Base-by-base conservation (phyloP, 2,797 vertebrate species). In the Peromyscus melanophrys region DNA sequence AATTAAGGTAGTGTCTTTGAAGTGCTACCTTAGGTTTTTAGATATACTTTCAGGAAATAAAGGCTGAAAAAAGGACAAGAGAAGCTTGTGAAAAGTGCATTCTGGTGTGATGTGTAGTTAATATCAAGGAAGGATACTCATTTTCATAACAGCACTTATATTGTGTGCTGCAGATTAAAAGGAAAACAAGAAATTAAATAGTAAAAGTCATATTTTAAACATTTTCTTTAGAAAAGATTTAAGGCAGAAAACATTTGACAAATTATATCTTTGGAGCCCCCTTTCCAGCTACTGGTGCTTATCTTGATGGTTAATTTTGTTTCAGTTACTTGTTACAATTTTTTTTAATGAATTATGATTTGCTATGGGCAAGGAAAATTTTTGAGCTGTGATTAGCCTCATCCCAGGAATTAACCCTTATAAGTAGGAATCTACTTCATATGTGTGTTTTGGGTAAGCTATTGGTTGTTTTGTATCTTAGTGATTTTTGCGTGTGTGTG, bases 401-500 rank as follows among this genome's bases (percentile, higher is more conserved):
- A 61, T 1, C 31, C 19, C 77, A 85, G 43, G 43, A 87, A 17
- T 94, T 76, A 90, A 17, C 87, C 27, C 17, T 95, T 96, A 43
- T 11, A 27, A 71, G 34, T 17, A 55, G 4, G 21, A 78, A 34
- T 89, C 14, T 69, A 57, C 12, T 29, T 91, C 69, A 93, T 34
- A 57, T n/a, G 76, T 95, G 3, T 75, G 23, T 91, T 92, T 97
- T 65, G 43, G 69, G 25, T 63, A 93, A 4, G 78, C 82, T 89
- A 55, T 94, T 97, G 63, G 31, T 94, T 92, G 31, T 85, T 95
- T 89, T 95, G 31, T 94, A 82, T 93, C 94, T 92, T 97, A 85
- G 84, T 92, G 55, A 93, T 78, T 85, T 43, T 88, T 63, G 89
- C 76, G 65, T 93, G 67, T 57, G 40, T 94, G 19, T 92, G 25